Evolutionary conservation across 2,113 vertebrate species (phyloP).

Genomic region (Halcyon senegalensis): DNA sequence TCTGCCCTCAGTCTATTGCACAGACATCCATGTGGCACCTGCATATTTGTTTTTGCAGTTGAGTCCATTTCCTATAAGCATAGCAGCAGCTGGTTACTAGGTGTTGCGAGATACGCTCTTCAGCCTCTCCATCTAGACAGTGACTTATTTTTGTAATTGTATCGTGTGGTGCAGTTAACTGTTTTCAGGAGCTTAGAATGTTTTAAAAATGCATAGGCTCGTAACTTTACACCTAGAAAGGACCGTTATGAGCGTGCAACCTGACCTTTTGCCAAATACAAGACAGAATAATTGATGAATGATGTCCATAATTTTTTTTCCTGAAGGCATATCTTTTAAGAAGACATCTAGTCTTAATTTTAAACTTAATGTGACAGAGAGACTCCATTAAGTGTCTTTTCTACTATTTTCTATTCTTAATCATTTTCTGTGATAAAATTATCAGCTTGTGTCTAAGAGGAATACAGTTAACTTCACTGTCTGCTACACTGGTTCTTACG

Average conservation of each 20-base stretch:
- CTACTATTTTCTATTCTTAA: neutral
- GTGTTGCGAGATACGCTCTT: neutral
- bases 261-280: neutral
- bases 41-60: neutral
- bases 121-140: neutral
- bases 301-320: neutral
- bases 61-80: neutral
- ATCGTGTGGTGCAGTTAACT: neutral
- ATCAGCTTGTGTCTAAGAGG: neutral
- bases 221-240: neutral
- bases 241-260: neutral
- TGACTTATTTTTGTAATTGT: neutral
- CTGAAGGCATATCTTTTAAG: neutral
- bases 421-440: neutral
- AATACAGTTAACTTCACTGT: neutral
- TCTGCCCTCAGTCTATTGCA: neutral
- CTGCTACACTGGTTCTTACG: neutral
- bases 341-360: neutral
- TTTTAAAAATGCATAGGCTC: neutral
- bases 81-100: neutral
- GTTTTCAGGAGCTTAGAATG: neutral
- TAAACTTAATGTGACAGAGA: neutral
- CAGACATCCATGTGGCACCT: neutral
- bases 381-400: neutral
- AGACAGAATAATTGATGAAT: neutral